Percentiles rank a stretch among this genome's conserved stretches.
Conservation (phyloP, 2,888 invertebrate genomes). For the Odontocerum albicorne region DNA sequence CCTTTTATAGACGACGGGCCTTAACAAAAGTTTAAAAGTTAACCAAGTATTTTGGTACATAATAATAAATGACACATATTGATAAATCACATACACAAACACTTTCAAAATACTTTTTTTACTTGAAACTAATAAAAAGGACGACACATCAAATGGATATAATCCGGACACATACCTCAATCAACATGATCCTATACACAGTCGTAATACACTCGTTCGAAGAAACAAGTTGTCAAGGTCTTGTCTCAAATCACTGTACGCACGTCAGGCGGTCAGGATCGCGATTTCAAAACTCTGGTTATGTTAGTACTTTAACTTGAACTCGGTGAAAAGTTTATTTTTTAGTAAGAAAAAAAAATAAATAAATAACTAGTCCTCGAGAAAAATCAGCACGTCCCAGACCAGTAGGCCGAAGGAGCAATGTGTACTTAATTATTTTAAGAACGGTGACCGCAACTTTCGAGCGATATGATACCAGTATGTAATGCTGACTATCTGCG, state of each 20-base stretch:
- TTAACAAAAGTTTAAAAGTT: slow-evolving; percentile 33
- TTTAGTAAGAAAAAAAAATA: slow-evolving; percentile 12
- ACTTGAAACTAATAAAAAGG: slow-evolving; percentile 14
- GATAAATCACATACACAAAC: slow-evolving; percentile 16
- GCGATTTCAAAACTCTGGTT: slow-evolving; percentile 20
- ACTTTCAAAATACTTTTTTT: background rate
- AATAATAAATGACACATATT: slow-evolving; percentile 15
- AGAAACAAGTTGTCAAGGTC: slow-evolving; percentile 62
- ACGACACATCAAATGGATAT: slow-evolving; percentile 23
- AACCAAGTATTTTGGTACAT: slow-evolving; percentile 19
- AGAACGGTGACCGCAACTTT: slow-evolving; percentile 35
- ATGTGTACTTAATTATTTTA: slow-evolving; percentile 34
- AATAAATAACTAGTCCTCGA: slow-evolving; percentile 17
- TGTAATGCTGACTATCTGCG: slow-evolving; percentile 39
- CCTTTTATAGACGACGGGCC: slow-evolving; percentile 32
- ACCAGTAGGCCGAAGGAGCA: slow-evolving; percentile 27
- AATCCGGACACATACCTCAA: slow-evolving; percentile 58
- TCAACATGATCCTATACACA: slow-evolving; percentile 56
- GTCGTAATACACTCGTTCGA: slow-evolving; percentile 55
- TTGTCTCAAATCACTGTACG: slow-evolving; percentile 49
- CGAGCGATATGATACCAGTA: slow-evolving; percentile 30
- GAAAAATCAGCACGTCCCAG: slow-evolving; percentile 26
- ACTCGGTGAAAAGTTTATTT: slow-evolving; percentile 13
- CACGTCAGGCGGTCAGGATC: slow-evolving; percentile 18
- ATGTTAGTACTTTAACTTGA: slow-evolving; percentile 5